Evolutionary conservation across 1,140 invertebrate species (phyloP).

Genomic region (Battus philenor): DNA sequence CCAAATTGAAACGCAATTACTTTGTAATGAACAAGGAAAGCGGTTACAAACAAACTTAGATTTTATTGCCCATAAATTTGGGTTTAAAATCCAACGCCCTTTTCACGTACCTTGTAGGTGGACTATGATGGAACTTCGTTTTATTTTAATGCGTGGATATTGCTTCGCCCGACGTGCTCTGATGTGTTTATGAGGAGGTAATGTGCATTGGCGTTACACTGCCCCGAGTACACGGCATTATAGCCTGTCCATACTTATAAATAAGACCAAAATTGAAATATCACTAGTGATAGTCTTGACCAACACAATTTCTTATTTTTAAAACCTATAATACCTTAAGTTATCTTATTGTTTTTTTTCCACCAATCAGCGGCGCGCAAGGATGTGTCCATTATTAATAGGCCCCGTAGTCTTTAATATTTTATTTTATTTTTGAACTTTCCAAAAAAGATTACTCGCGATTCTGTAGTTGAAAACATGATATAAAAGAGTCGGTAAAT

Average conservation of each 20-base stretch:
- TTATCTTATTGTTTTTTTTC: too few relatives aligned
- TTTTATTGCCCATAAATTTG: conserved; percentile 12
- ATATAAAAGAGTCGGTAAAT: background rate
- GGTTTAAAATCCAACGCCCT: conserved; percentile 17
- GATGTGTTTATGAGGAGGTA: conserved; percentile 43
- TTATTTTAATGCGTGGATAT: conserved; percentile 48
- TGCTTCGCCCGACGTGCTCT: conserved; percentile 31
- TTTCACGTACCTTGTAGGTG: conserved; percentile 31
- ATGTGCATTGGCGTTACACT: conserved; percentile 15
- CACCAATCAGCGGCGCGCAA: too few relatives aligned
- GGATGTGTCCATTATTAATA: too few relatives aligned
- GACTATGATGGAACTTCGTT: conserved; percentile 35
- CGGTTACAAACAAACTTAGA: conserved; percentile 19
- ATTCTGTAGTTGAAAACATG: too few relatives aligned
- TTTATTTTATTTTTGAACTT: too few relatives aligned
- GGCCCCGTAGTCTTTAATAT: too few relatives aligned
- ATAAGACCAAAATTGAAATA: too few relatives aligned
- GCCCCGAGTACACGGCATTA: conserved; percentile 1
- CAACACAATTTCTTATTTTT: too few relatives aligned
- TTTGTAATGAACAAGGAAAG: conserved; percentile 4
- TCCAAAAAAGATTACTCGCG: too few relatives aligned
- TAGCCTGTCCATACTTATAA: background rate
- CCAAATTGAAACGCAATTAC: conserved; percentile 16
- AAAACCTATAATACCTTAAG: too few relatives aligned
- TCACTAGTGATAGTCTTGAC: too few relatives aligned